Base-by-base conservation (phyloP, 2,797 vertebrate species). In the Sitta carolinensis region DNA sequence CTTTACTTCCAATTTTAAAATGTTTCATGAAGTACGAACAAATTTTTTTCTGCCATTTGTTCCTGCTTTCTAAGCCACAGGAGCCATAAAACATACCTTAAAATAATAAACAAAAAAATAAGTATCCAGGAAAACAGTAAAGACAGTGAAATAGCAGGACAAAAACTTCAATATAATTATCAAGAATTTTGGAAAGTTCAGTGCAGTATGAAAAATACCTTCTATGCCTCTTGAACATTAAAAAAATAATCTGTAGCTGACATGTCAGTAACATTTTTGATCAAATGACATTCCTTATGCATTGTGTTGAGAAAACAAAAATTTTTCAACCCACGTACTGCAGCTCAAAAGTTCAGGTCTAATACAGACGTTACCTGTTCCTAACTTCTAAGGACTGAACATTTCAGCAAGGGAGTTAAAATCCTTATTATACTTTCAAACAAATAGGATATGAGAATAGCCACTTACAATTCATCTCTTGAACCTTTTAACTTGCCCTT, bases 201-300 rank as follows among this genome's bases (percentile, higher is more conserved):
- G 48, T 81, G 78, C 69, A 64, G 81, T 66, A 78, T 67, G 77
- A 95, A 89, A 93, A 89, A 84, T 68, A 93, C 21, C 88, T 90
- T 27, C 27, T 68, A 64, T 72, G 74, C 58, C 66, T 76, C 87
- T 94, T 90, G 70, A 29, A 81, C 42, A 57, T 75, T 61, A 86
- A 84, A 90, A 87, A 87, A 73, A 61, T 72, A 78, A 83, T 22
- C 61, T 32, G 29, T 69, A 66, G 48, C 38, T 93, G 79, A 92
- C 73, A 84, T 84, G 78, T 91, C 69, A 83, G 55, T 54, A 91
- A 89, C 16, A 1, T 22, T 90, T 89, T 72, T 7, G 18, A 81
- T 45, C 23, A 72, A 94, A n/a, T 81, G 58, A 86, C 73, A 78
- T 43, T 40, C 77, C 50, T 81, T 29, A 47, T 51, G 51, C 69